These are phyloP conservation scores for Blomia tropicalis DNA, from an alignment of 2,888 invertebrate species.

Conservation along the genomic window DNA sequence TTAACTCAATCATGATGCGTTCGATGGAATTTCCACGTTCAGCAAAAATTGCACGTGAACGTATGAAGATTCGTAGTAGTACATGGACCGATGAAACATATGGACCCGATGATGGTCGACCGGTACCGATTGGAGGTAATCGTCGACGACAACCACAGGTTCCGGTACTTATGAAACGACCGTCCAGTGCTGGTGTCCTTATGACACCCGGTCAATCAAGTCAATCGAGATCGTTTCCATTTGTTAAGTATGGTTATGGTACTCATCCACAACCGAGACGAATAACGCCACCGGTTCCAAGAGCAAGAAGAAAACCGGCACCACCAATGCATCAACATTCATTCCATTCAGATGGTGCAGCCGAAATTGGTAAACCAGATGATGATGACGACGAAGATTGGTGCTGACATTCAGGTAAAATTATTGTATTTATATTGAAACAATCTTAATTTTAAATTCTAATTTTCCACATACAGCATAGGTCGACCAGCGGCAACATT, in stretches of 20 bases:
- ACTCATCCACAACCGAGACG: slow-evolving; percentile 2
- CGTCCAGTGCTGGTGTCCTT: slow-evolving; percentile 9
- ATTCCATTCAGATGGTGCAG: slow-evolving; percentile 10
- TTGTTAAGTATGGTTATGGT: not conserved
- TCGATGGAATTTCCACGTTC: not conserved
- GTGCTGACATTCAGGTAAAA: slow-evolving; percentile 8
- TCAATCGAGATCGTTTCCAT: not conserved
- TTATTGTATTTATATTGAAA: too few relatives aligned
- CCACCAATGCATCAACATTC: not conserved
- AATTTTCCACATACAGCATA: too few relatives aligned
- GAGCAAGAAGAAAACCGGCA: not conserved
- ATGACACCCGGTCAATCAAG: not conserved
- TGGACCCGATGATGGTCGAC: not conserved
- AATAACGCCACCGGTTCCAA: slow-evolving; percentile 7
- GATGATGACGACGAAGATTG: slow-evolving; percentile 8
- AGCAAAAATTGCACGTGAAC: not conserved
- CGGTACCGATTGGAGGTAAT: not conserved
- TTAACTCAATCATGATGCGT: not conserved
- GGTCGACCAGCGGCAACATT: too few relatives aligned
- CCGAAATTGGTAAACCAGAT: not conserved
- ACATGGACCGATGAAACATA: slow-evolving; percentile 3
- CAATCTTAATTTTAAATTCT: too few relatives aligned
- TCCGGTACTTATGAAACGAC: not conserved
- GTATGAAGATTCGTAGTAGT: not conserved
- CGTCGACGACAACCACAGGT: slow-evolving; percentile 1